Evolutionary conservation across 2,113 vertebrate species (phyloP).

Genomic region (Corythoichthys haematopterus): DNA sequence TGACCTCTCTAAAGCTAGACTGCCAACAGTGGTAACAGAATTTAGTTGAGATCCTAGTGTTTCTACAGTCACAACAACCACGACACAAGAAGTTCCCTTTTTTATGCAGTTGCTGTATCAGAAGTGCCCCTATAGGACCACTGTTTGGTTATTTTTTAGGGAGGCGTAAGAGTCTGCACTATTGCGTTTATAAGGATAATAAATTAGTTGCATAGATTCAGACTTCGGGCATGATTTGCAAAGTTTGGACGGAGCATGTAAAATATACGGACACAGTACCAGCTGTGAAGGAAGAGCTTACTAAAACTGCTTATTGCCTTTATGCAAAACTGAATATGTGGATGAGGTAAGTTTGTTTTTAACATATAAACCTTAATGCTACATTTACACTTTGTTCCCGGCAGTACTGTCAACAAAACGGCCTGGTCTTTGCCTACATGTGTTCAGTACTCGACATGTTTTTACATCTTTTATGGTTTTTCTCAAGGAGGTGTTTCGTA

Average conservation of each 20-base stretch:
- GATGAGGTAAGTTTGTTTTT: constrained; percentile 62
- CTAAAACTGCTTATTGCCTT: constrained; percentile 36
- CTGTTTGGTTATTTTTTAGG: constrained; percentile 21
- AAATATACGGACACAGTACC: constrained; percentile 63
- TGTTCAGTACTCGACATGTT: too few relatives aligned
- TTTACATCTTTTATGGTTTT: too few relatives aligned
- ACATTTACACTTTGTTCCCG: not conserved
- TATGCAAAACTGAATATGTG: constrained; percentile 44
- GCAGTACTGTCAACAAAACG: not conserved
- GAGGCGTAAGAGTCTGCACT: constrained; percentile 36
- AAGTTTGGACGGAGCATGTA: constrained; percentile 50
- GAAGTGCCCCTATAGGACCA: constrained; percentile 13
- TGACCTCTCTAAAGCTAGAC: not conserved
- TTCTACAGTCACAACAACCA: constrained; percentile 20
- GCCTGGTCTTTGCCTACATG: too few relatives aligned
- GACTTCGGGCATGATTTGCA: constrained; percentile 50
- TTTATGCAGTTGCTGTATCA: constrained; percentile 30
- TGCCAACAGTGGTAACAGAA: not conserved
- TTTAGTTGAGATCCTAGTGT: constrained; percentile 7
- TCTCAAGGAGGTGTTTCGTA: too few relatives aligned
- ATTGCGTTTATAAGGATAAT: constrained; percentile 57
- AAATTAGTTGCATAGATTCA: constrained; percentile 69
- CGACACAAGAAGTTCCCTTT: constrained; percentile 45
- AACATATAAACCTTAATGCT: constrained; percentile 14
- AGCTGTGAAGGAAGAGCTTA: constrained; percentile 62